Percentiles rank a stretch among this genome's conserved stretches.
Evolutionary conservation across 2,888 invertebrate genomes (phyloP).

Genomic region (Loripinus fragilis): DNA sequence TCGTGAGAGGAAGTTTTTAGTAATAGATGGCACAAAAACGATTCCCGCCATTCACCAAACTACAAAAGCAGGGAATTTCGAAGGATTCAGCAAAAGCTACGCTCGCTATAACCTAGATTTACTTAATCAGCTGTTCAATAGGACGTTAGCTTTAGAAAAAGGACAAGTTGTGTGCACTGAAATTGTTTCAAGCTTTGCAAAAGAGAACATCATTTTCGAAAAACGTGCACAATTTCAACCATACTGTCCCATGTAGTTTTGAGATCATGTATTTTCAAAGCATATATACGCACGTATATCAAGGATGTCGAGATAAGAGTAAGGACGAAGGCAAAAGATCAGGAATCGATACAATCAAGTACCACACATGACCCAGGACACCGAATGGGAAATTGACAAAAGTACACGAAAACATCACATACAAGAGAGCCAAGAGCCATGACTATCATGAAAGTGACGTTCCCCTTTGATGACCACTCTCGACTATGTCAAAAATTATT

Average conservation of each 20-base stretch:
- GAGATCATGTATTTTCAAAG: too few species aligned
- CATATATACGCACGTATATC: too few species aligned
- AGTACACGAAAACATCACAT: too few species aligned
- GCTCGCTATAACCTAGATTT: neutral
- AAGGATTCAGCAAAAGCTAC: neutral
- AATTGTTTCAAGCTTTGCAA: neutral
- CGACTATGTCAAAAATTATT: too few species aligned
- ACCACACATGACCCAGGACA: too few species aligned
- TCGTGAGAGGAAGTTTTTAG: constrained; percentile 16
- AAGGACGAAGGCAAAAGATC: too few species aligned
- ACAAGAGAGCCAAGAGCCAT: too few species aligned
- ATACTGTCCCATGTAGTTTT: neutral
- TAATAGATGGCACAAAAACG: constrained; percentile 35
- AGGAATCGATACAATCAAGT: too few species aligned
- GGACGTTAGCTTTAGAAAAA: neutral
- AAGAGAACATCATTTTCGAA: constrained; percentile 1
- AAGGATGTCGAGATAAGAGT: too few species aligned
- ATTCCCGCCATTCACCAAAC: constrained; percentile 33
- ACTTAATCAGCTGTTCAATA: neutral
- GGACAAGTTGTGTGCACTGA: constrained; percentile 7
- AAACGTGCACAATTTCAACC: neutral
- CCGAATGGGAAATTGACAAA: too few species aligned
- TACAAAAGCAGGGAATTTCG: neutral
- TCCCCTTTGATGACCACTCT: too few species aligned
- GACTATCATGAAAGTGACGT: too few species aligned